Evolutionary conservation across 2,113 vertebrate species (phyloP), one percentile per base, ranked within the genome.

Genomic region (Actenoides lindsayi): DNA sequence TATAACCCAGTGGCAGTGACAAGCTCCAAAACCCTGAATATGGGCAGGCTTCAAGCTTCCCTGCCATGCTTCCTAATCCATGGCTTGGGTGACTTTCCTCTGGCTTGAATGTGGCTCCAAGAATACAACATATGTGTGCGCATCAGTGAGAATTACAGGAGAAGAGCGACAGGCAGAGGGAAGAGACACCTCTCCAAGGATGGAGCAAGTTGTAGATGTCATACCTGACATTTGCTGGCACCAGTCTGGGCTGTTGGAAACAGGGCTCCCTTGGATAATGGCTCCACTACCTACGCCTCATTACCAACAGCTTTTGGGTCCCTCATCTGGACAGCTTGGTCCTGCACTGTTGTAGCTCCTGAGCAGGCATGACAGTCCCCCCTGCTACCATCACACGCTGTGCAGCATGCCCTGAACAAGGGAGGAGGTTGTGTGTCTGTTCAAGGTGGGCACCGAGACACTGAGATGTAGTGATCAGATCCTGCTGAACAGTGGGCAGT

Each of bases 391-490:
- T 28, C 76, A 39, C 44, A 20, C 44, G 25, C 12, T 50, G 41
- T 0, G 0, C 71, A 87, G 62, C 0, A 3, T 75, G 48, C 18
- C 37, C 56, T 57, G 50, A 54, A 33, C 50, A 46, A 4, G 5
- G 35, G 33, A 50, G 35, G 77, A 71, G 53, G 50, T 13, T 83
- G 62, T 35, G 83, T 53, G 84, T 50, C 75, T 1, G 28, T 46
- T 74, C 4, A 1, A 68, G 56, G 56, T 77, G 83, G 41, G 37
- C 53, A 41, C 37, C 0, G 3, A n/a, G 76, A 50, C 57, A n/a
- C 62, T 75, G 91, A 62, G 65, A 64, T 21, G 39, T 11, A 20
- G 39, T 44, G 86, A 87, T 83, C 37, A 68, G 39, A 64, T 65
- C 39, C 87, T 6, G 9, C 69, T 76, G 50, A 89, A 96, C 77